These are phyloP conservation scores for Parauchenoglanis ngamensis DNA, from an alignment of 2,797 vertebrate species.

Conservation along the genomic window DNA sequence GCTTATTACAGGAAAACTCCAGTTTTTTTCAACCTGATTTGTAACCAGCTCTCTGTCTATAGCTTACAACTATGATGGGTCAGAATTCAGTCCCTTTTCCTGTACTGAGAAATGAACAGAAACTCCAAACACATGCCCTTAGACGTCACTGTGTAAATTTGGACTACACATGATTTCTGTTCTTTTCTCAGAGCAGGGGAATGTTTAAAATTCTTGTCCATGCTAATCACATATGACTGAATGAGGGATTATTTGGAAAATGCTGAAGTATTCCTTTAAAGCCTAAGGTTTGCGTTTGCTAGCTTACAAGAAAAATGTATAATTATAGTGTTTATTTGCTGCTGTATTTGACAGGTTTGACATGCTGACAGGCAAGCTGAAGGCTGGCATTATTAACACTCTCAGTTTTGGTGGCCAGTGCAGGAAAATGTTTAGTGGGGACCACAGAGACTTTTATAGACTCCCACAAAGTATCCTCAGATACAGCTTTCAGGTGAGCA, in stretches of 20 bases:
- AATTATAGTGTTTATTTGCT: not conserved
- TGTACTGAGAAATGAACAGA: not conserved
- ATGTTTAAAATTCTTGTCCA: not conserved
- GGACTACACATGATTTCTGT: not conserved
- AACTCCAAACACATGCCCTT: not conserved
- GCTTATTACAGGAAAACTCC: not conserved
- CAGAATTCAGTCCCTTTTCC: not conserved
- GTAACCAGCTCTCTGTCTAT: not conserved
- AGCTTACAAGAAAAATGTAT: not conserved
- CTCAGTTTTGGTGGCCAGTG: slow-evolving; percentile 89
- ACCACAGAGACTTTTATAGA: slow-evolving; percentile 77
- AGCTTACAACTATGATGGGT: not conserved
- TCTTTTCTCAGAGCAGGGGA: not conserved
- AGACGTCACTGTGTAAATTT: not conserved
- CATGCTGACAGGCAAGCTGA: slow-evolving; percentile 75
- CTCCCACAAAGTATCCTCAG: slow-evolving; percentile 85
- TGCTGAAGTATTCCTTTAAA: no score
- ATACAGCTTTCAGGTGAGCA: slow-evolving; percentile 87
- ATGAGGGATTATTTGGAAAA: not conserved
- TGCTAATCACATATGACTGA: not conserved
- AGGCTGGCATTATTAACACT: slow-evolving; percentile 84
- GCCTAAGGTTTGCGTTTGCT: not conserved
- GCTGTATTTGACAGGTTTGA: slow-evolving; percentile 64
- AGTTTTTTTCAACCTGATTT: not conserved
- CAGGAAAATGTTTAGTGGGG: slow-evolving; percentile 85